Conservation (phyloP, 2,888 invertebrate species). For the Lymantria monacha region DNA sequence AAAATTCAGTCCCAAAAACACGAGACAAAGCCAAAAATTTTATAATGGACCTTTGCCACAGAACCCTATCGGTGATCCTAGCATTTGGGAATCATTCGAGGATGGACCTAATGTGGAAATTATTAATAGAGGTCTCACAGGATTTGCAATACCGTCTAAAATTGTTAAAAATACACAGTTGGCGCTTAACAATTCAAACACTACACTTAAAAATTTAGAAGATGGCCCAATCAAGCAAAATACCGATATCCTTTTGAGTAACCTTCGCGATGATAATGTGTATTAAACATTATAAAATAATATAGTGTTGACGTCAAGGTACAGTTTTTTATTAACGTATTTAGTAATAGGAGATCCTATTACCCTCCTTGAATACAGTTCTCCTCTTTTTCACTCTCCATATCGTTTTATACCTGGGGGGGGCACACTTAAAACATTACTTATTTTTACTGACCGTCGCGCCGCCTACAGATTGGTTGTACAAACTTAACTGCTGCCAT, state of each 20-base stretch:
- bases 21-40: constrained; percentile 48
- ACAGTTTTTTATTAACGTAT: too few relatives aligned
- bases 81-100: constrained; percentile 52
- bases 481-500: too few relatives aligned
- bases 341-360: too few relatives aligned
- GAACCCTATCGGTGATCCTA: constrained; percentile 45
- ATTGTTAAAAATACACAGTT: constrained; percentile 15
- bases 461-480: too few relatives aligned
- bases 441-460: too few relatives aligned
- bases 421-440: too few relatives aligned
- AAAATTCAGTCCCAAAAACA: constrained; percentile 53
- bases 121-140: constrained; percentile 64
- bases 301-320: neutral
- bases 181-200: neutral
- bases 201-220: neutral
- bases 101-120: constrained; percentile 65
- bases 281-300: neutral
- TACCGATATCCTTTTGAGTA: neutral
- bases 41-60: constrained; percentile 25
- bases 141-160: constrained; percentile 64
- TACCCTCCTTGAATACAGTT: too few relatives aligned
- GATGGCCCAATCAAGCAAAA: neutral
- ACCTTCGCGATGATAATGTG: neutral
- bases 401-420: too few relatives aligned
- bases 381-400: too few relatives aligned